Percentiles rank a stretch among this genome's conserved stretches.
phyloP scores from a whole-genome alignment of 35 echinoderm and acorn worm species.

The Lytechinus pictus region DNA sequence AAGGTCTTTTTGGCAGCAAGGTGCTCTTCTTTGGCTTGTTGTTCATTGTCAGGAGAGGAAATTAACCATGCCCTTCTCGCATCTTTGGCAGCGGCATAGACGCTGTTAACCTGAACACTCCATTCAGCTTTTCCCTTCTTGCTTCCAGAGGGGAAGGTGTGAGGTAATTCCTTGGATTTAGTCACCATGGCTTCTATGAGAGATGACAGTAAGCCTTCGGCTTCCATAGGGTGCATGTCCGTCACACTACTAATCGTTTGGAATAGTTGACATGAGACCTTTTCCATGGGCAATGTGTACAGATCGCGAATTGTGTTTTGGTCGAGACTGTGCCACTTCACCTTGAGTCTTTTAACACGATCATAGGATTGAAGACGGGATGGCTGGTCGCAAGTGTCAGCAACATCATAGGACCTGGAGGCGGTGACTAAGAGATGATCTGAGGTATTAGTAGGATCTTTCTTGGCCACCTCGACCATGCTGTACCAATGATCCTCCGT shows the following conservation, averaged over 20 bases:
- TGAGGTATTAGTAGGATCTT: background rate
- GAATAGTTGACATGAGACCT: background rate
- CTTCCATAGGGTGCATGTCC: background rate
- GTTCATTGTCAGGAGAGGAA: background rate
- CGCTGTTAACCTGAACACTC: background rate
- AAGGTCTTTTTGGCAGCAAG: background rate
- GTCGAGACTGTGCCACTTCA: background rate
- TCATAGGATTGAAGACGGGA: background rate
- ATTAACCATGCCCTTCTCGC: background rate
- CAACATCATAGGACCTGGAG: background rate
- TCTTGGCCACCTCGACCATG: background rate
- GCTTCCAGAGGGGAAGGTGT: background rate
- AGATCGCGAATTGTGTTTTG: background rate
- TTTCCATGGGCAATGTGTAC: constrained; percentile 9
- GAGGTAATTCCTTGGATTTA: background rate
- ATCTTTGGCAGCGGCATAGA: background rate
- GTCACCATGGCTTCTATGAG: background rate
- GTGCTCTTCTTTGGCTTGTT: background rate
- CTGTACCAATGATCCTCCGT: background rate
- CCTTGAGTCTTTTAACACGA: background rate
- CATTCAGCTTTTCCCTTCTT: background rate
- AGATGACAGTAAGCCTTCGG: background rate
- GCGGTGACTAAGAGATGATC: background rate
- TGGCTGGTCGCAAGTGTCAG: background rate
- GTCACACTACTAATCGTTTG: background rate